Evolutionary conservation across 2,113 vertebrate species (phyloP), one percentile per base, ranked within the genome.

Genomic region (Atractosteus spatula): DNA sequence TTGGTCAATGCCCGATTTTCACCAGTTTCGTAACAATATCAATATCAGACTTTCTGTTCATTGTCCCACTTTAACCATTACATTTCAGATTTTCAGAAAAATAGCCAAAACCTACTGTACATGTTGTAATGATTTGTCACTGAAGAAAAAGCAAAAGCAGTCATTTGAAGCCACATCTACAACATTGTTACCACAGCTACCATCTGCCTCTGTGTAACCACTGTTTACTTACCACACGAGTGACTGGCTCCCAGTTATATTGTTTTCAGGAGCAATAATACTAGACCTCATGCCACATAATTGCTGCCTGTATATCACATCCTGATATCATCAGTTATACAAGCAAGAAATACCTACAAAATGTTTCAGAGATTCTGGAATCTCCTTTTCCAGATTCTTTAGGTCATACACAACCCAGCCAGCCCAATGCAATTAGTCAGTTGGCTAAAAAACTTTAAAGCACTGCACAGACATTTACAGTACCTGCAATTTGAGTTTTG

Each of bases 101-200:
- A 29, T 41, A 41, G 44, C 64, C 13, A 56, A 51, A 56, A 3
- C 8, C 6, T 16, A n/a, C n/a, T n/a, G n/a, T n/a, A 13, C 54
- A 69, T 41, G 29, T 11, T 13, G 29, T 4, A 57, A 69, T 54
- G 14, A 13, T 69, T 69, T 41, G 55, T 12, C 51, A 56, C 4
- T 45, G 7, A 14, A 41, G 54, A 41, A 69, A 55, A 56, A 56
- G 54, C 54, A 56, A 41, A 8, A 44, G 29, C 70, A 65, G 4
- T 70, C 57, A 66, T 61, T 66, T 71, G 71, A 80, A 78, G 57
- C 12, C 57, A 76, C 16, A 72, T 55, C 8, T 74, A 66, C 59
- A 62, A 71, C 69, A 13, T 0, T 72, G 57, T 83, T 74, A 73
- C 78, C 55, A 70, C 51, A 71, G 76, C 56, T 0, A 0, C 5